A percentile compares a stretch with the other conserved stretches of the same genome.
phyloP scores from a whole-genome alignment of 1,140 invertebrate genomes.

The Pygmarrhopalites habei region DNA sequence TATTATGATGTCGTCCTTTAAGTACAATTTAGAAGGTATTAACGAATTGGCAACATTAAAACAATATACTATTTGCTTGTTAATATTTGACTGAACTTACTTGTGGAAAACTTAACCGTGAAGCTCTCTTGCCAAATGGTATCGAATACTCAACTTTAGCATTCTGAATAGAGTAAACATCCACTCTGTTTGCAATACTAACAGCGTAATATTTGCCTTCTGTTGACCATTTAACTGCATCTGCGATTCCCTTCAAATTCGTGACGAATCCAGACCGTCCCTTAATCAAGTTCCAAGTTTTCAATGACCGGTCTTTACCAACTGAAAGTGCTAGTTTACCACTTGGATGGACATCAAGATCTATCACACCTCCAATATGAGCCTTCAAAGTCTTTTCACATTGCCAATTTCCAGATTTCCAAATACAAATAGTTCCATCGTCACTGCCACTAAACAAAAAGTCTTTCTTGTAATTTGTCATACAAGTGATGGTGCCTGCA shows the following conservation, averaged over 20 bases:
- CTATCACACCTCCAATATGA: constrained; percentile 53
- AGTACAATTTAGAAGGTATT: too few species aligned
- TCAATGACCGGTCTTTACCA: constrained; percentile 70
- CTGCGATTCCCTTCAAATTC: constrained; percentile 55
- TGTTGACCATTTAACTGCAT: constrained; percentile 50
- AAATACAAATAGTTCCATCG: constrained; percentile 75
- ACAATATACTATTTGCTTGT: not conserved
- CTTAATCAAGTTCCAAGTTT: constrained; percentile 91
- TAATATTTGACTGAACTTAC: constrained; percentile 46
- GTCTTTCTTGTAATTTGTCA: constrained; percentile 66
- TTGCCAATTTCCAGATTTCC: constrained; percentile 74
- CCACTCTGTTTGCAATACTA: constrained; percentile 58
- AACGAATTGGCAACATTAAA: not conserved
- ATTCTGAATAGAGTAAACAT: constrained; percentile 67
- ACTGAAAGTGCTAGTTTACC: constrained; percentile 81
- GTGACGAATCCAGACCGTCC: constrained; percentile 79
- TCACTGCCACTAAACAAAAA: constrained; percentile 74
- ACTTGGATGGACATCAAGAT: constrained; percentile 71
- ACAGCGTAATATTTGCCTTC: constrained; percentile 65
- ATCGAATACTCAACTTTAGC: constrained; percentile 45
- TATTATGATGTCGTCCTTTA: constrained; percentile 54
- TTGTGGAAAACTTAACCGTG: constrained; percentile 41
- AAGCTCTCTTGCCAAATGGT: constrained; percentile 41
- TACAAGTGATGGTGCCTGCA: constrained; percentile 61
- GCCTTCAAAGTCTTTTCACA: constrained; percentile 59